phyloP scores from a whole-genome alignment of 2,888 invertebrate species.

The Pheosia tremula region DNA sequence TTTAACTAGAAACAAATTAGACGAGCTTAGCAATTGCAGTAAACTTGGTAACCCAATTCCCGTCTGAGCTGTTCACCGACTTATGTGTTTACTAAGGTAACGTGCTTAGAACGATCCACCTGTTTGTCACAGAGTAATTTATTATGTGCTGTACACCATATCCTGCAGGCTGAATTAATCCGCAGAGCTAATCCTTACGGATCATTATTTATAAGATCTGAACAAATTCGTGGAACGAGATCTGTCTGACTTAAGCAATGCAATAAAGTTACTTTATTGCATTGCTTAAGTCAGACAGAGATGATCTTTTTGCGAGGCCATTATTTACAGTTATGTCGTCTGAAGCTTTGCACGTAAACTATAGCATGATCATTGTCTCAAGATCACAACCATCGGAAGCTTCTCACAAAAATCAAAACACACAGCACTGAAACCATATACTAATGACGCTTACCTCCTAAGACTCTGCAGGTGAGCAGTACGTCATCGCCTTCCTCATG shows the following conservation, averaged over 20 bases:
- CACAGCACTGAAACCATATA: too few relatives aligned
- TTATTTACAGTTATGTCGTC: too few relatives aligned
- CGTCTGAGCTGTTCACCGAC: neutral
- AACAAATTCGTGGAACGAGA: constrained; percentile 41
- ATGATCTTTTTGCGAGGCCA: neutral
- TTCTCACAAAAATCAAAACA: too few relatives aligned
- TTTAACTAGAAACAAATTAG: neutral
- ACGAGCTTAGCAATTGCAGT: neutral
- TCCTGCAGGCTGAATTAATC: constrained; percentile 46
- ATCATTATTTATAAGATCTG: constrained; percentile 49
- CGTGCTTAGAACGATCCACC: neutral
- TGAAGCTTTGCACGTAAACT: too few relatives aligned
- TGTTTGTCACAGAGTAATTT: constrained; percentile 24
- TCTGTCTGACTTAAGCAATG: constrained; percentile 35
- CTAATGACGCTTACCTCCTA: constrained; percentile 93
- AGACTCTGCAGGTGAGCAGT: constrained; percentile 93
- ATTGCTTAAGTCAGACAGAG: too few relatives aligned
- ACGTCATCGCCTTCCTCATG: constrained; percentile 94
- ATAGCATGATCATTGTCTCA: too few relatives aligned
- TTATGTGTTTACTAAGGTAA: constrained; percentile 3
- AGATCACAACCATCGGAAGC: too few relatives aligned
- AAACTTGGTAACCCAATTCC: neutral
- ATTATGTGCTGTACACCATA: constrained; percentile 41
- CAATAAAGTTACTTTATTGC: neutral
- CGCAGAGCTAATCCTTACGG: constrained; percentile 41